phyloP scores from a whole-genome alignment of 2,888 invertebrate species.

The Lydus trimaculatus region DNA sequence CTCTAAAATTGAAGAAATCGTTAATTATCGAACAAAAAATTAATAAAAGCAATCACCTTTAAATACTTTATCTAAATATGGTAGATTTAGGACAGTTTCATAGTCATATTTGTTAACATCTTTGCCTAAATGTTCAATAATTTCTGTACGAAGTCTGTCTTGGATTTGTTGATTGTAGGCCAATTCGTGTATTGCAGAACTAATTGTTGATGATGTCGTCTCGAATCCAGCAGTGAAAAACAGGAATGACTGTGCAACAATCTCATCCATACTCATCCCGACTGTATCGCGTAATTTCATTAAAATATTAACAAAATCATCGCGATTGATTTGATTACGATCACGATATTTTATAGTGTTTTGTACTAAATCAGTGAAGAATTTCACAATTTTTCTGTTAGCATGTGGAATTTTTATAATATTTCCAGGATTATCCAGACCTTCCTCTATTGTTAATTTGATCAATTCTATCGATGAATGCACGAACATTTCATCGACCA shows the following conservation, averaged over 20 bases:
- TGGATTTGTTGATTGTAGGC: conserved; percentile 21
- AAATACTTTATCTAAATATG: conserved; percentile 18
- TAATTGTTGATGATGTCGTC: conserved; percentile 20
- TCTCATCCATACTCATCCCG: conserved; percentile 19
- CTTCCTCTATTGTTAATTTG: conserved; percentile 17
- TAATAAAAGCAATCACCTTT: conserved; percentile 12
- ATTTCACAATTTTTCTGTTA: conserved; percentile 7
- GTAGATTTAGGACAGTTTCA: conserved; percentile 18
- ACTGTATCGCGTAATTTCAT: conserved; percentile 17
- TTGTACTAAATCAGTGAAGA: conserved; percentile 11
- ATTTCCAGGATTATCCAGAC: conserved; percentile 22
- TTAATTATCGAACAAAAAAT: neutral
- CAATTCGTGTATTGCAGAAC: conserved; percentile 17
- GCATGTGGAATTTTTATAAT: conserved; percentile 8
- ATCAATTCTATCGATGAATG: conserved; percentile 14
- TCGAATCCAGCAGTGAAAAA: conserved; percentile 23
- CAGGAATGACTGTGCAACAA: conserved; percentile 17
- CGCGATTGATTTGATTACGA: conserved; percentile 10
- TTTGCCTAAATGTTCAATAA: conserved; percentile 15
- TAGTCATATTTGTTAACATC: conserved; percentile 18
- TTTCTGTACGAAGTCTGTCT: conserved; percentile 19
- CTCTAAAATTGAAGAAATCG: conserved; percentile 19
- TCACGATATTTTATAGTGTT: conserved; percentile 16
- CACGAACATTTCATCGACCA: conserved; percentile 11
- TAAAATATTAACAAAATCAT: conserved; percentile 19